These are phyloP conservation scores for Agelastica alni DNA, from an alignment of 2,888 invertebrate species.

Conservation along the genomic window DNA sequence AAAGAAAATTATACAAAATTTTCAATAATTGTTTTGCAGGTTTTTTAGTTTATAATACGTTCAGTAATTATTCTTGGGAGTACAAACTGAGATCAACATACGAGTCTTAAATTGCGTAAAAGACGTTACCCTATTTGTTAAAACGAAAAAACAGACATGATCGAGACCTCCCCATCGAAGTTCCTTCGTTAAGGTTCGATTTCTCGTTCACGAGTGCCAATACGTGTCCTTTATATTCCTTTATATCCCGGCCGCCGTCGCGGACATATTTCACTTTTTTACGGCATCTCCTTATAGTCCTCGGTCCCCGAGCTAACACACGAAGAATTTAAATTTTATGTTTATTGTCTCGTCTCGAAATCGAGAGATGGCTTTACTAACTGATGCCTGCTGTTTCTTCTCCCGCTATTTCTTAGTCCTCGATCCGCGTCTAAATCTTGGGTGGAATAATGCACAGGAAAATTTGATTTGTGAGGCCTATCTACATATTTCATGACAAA, in stretches of 20 bases:
- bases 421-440: not conserved
- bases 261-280: conserved; percentile 44
- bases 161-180: not conserved
- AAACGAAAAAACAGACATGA: not conserved
- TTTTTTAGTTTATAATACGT: too few relatives aligned
- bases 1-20: too few relatives aligned
- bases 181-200: not conserved
- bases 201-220: conserved; percentile 38
- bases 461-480: too few relatives aligned
- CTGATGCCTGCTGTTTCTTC: not conserved
- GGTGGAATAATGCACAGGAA: too few relatives aligned
- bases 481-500: too few relatives aligned
- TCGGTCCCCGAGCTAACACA: conserved; percentile 28
- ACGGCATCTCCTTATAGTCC: conserved; percentile 37
- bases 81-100: too few relatives aligned
- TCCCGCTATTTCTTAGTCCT: not conserved
- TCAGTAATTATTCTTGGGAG: too few relatives aligned
- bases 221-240: conserved; percentile 46
- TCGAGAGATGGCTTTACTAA: conserved; percentile 31
- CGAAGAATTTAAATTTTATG: conserved; percentile 44
- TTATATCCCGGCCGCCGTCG: conserved; percentile 28
- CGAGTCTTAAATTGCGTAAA: too few relatives aligned
- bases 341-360: conserved; percentile 38
- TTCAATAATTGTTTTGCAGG: too few relatives aligned
- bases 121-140: not conserved